phyloP scores from a whole-genome alignment of 30 jellyfish, hydroid and myxozoan species.

The Aurelia aurita complex sp. Pacific region DNA sequence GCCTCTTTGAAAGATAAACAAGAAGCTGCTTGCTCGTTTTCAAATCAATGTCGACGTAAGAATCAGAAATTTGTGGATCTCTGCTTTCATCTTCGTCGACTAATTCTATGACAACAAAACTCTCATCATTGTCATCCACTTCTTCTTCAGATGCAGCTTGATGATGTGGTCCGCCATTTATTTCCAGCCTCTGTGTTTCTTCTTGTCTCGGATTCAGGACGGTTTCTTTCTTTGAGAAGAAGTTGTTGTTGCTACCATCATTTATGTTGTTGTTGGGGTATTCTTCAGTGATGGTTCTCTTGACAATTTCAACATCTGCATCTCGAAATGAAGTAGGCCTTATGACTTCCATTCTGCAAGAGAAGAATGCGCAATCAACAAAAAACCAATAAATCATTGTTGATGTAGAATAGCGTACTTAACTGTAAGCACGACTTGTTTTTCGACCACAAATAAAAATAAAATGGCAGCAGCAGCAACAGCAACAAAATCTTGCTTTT shows the following conservation, averaged over 20 bases:
- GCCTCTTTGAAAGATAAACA: slow-evolving; percentile 37
- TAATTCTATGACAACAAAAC: slow-evolving; percentile 47
- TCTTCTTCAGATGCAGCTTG: not conserved
- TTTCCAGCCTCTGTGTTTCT: not conserved
- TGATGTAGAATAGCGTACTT: too few relatives aligned
- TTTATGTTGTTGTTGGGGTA: slow-evolving; percentile 5
- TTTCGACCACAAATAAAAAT: too few relatives aligned
- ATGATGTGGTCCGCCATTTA: too few relatives aligned
- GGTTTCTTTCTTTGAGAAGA: too few relatives aligned
- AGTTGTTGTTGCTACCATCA: slow-evolving; percentile 17
- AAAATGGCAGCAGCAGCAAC: too few relatives aligned
- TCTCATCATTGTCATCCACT: slow-evolving; percentile 17
- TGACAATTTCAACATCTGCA: slow-evolving; percentile 37
- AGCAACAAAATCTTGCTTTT: too few relatives aligned
- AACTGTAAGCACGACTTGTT: too few relatives aligned
- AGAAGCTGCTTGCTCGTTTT: slow-evolving; percentile 45
- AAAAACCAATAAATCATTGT: too few relatives aligned
- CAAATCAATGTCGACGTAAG: slow-evolving; percentile 24
- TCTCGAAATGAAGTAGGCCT: slow-evolving; percentile 30
- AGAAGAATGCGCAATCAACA: too few relatives aligned
- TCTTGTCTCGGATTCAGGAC: too few relatives aligned
- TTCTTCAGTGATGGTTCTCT: slow-evolving; percentile 37
- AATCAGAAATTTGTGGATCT: not conserved
- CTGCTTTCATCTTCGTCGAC: slow-evolving; percentile 17
- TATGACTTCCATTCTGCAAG: slow-evolving; percentile 12